Conservation (phyloP, 2,113 vertebrate genomes). For the Pomatostomus ruficeps region DNA sequence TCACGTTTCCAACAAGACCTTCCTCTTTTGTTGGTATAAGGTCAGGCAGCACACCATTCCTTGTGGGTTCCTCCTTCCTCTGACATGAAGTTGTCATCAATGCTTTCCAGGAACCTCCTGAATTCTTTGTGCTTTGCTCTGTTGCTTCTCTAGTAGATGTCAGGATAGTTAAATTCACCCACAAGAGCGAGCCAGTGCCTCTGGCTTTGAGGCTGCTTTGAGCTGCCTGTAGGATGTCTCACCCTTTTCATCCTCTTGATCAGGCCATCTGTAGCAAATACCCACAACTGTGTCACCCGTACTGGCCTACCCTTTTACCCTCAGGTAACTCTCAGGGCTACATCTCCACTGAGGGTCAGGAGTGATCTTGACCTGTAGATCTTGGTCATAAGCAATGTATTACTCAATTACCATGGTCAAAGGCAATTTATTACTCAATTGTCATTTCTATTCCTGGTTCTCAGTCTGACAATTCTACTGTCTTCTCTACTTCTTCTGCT, state of each 20-base stretch:
- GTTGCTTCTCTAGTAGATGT: neutral
- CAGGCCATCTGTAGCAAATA: neutral
- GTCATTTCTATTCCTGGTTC: neutral
- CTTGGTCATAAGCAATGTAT: neutral
- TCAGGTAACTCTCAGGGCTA: neutral
- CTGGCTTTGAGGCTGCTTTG: neutral
- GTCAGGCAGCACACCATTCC: neutral
- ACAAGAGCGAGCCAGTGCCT: neutral
- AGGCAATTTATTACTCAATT: neutral
- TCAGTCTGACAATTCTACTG: neutral
- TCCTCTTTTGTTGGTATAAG: neutral
- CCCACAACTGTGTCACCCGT: neutral
- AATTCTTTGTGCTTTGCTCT: neutral
- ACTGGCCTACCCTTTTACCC: neutral
- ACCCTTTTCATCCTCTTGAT: neutral
- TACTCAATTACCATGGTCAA: neutral
- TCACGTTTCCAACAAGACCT: neutral
- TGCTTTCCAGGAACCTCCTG: neutral
- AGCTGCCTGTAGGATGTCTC: neutral
- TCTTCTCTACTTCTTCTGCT: neutral
- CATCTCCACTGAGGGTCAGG: neutral
- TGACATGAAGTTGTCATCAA: neutral
- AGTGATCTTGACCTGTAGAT: neutral
- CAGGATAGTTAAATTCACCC: neutral
- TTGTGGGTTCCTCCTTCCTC: neutral